These are phyloP conservation scores for Candidula unifasciata DNA, from an alignment of 2,888 invertebrate genomes.

Conservation along the genomic window DNA sequence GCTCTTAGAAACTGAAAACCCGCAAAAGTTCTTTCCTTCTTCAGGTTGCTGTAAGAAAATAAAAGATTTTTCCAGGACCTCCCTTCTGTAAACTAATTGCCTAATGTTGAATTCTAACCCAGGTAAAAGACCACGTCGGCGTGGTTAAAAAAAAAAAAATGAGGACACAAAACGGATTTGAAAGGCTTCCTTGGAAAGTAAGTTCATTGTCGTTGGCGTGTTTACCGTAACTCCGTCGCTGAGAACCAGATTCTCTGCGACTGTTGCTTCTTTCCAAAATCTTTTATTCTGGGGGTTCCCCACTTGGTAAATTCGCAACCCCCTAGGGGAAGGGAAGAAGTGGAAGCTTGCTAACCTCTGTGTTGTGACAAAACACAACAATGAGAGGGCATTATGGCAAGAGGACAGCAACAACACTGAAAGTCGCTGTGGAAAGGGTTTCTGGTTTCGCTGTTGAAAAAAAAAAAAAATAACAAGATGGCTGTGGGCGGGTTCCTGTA, in stretches of 20 bases:
- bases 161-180: not conserved
- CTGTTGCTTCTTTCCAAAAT: constrained; percentile 21
- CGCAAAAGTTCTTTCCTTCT: not conserved
- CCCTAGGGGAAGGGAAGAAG: not conserved
- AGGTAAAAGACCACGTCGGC: not conserved
- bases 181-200: constrained; percentile 33
- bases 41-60: constrained; percentile 17
- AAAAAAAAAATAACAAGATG: constrained; percentile 11
- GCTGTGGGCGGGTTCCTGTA: not conserved
- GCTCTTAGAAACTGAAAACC: constrained; percentile 26
- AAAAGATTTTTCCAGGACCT: not conserved
- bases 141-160: not conserved
- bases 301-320: not conserved
- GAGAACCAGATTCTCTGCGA: not conserved
- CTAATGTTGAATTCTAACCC: not conserved
- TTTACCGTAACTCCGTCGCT: not conserved
- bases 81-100: constrained; percentile 29
- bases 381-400: not conserved
- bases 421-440: constrained; percentile 14
- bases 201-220: constrained; percentile 20
- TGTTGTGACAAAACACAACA: constrained; percentile 37
- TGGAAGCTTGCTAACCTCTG: not conserved
- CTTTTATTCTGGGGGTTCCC: not conserved
- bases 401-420: constrained; percentile 31
- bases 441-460: constrained; percentile 12